phyloP scores from a whole-genome alignment of 2,797 vertebrate species.

The Microhierax caerulescens region DNA sequence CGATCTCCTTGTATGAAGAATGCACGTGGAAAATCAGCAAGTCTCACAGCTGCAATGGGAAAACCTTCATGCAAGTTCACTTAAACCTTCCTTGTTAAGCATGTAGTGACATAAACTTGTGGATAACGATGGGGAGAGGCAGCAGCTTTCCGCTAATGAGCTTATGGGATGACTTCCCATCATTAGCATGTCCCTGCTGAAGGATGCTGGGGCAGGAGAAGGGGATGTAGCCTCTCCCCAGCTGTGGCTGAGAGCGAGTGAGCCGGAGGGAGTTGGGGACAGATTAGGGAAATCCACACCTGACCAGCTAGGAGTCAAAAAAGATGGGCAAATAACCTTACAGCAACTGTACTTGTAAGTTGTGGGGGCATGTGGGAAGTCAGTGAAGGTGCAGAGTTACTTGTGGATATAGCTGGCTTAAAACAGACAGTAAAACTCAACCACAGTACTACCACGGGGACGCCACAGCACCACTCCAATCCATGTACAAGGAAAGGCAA shows the following conservation, averaged over 20 bases:
- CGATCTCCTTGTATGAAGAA: accelerated
- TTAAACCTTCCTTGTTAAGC: background rate
- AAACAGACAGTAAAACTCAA: background rate
- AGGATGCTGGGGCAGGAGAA: background rate
- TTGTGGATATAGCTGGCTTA: background rate
- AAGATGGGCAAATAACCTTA: background rate
- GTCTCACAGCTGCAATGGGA: background rate
- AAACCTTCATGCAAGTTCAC: background rate
- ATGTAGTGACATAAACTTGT: background rate
- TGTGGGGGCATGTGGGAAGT: background rate
- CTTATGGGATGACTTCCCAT: background rate
- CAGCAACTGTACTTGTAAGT: background rate
- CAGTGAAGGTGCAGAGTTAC: background rate
- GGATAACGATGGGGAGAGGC: background rate
- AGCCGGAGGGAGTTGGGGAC: background rate
- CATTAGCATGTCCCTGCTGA: background rate
- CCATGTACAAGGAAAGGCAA: background rate
- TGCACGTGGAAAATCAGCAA: accelerated
- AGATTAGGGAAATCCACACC: background rate
- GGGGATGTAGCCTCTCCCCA: background rate
- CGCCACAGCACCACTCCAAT: accelerated
- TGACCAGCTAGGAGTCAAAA: background rate
- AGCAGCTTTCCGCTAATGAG: background rate
- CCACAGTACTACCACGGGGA: accelerated
- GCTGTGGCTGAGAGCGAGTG: background rate